These are phyloP conservation scores for Cyclina sinensis DNA, from an alignment of 1,140 invertebrate species.

Conservation along the genomic window DNA sequence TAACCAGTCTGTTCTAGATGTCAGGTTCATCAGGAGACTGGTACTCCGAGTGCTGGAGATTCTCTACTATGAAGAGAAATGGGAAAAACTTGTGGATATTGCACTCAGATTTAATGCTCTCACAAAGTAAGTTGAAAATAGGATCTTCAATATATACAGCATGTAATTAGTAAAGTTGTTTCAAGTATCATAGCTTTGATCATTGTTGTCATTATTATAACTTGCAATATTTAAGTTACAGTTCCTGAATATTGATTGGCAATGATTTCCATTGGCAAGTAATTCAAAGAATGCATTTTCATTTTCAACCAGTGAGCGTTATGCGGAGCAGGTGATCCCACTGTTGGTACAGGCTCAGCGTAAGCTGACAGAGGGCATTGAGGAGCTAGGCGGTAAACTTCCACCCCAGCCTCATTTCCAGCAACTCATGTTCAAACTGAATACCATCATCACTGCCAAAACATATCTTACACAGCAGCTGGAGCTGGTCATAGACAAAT, in stretches of 20 bases:
- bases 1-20: conserved; percentile 83
- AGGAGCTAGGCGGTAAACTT: conserved; percentile 71
- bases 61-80: conserved; percentile 84
- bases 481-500: conserved; percentile 74
- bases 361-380: conserved; percentile 78
- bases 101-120: conserved; percentile 85
- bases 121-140: conserved; percentile 81
- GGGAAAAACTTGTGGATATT: conserved; percentile 86
- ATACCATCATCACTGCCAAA: conserved; percentile 79
- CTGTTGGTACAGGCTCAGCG: conserved; percentile 85
- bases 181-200: no score
- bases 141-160: no score
- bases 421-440: conserved; percentile 74
- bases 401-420: conserved; percentile 83
- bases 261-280: no score
- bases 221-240: no score
- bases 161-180: no score
- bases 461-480: conserved; percentile 83
- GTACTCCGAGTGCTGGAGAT: conserved; percentile 83
- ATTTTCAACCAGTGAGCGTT: conserved; percentile 81
- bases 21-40: conserved; percentile 81
- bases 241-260: no score
- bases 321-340: conserved; percentile 84
- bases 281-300: no score
- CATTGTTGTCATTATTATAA: no score